These are phyloP conservation scores for Crossoptilon crossoptilon DNA, from an alignment of 2,797 vertebrate genomes.

Conservation along the genomic window DNA sequence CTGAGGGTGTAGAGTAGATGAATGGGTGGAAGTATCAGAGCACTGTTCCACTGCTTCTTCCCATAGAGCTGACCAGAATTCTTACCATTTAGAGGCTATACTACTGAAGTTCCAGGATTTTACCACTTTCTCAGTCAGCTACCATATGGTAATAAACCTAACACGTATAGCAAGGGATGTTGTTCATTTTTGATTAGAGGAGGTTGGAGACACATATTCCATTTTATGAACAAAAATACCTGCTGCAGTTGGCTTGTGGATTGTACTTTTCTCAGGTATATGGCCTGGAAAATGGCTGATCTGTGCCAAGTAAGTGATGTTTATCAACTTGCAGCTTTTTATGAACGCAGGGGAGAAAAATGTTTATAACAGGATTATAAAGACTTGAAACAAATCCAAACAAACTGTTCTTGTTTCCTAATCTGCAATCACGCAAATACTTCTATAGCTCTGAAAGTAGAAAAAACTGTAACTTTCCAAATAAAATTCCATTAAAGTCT, in stretches of 20 bases:
- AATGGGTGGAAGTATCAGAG: neutral
- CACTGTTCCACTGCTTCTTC: neutral
- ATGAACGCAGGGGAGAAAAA: conserved; percentile 52
- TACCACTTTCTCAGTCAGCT: conserved; percentile 37
- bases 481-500: conserved; percentile 62
- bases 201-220: conserved; percentile 33
- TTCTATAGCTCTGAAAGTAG: conserved; percentile 22
- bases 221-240: conserved; percentile 56
- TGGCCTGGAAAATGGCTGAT: conserved; percentile 50
- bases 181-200: conserved; percentile 48
- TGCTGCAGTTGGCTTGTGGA: conserved; percentile 39
- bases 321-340: conserved; percentile 63
- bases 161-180: conserved; percentile 7
- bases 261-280: conserved; percentile 69
- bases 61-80: neutral
- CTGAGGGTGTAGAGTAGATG: neutral
- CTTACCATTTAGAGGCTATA: neutral
- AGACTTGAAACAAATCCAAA: conserved; percentile 70
- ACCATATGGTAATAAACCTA: conserved; percentile 60
- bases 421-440: conserved; percentile 49
- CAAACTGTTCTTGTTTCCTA: conserved; percentile 60
- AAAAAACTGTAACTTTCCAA: conserved; percentile 44
- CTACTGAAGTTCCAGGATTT: conserved; percentile 17
- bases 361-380: conserved; percentile 52
- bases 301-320: conserved; percentile 64